These are phyloP conservation scores for Crossocerus cetratus DNA, from an alignment of 2,888 invertebrate genomes.

Conservation along the genomic window DNA sequence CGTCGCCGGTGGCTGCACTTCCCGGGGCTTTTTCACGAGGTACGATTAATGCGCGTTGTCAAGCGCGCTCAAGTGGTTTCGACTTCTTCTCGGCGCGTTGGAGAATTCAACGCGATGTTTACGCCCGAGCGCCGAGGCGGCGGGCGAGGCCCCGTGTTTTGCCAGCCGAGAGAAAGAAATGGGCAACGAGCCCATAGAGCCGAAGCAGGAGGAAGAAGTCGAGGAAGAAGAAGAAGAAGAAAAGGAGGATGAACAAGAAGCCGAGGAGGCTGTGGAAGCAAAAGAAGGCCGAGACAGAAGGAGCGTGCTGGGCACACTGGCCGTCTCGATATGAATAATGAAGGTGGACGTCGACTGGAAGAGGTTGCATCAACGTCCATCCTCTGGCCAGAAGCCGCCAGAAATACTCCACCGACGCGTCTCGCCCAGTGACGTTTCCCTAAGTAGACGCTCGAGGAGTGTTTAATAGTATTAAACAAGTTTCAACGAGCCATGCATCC, in stretches of 20 bases:
- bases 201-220: constrained; percentile 7
- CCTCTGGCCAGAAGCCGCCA: constrained; percentile 14
- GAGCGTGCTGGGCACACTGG: constrained; percentile 10
- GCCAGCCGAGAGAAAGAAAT: constrained; percentile 1
- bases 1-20: neutral
- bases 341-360: constrained; percentile 35
- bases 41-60: constrained; percentile 35
- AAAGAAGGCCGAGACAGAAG: constrained; percentile 19
- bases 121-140: constrained; percentile 15
- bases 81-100: constrained; percentile 17
- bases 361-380: constrained; percentile 44
- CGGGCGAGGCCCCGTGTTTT: constrained; percentile 26
- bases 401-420: too few species aligned
- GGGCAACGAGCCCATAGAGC: too few species aligned
- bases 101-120: constrained; percentile 38
- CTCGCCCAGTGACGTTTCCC: too few species aligned
- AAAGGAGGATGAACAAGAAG: constrained; percentile 4
- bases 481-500: too few species aligned
- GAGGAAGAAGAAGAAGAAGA: constrained; percentile 13
- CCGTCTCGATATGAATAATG: constrained; percentile 49
- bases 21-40: neutral
- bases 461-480: too few species aligned
- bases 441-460: too few species aligned
- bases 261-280: neutral
- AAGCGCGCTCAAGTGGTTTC: constrained; percentile 19